Percentiles rank a stretch among this genome's conserved stretches.
These are phyloP conservation scores for Drosophila melanogaster DNA, from an alignment of 1,140 invertebrate genomes.

Conservation along the genomic window DNA sequence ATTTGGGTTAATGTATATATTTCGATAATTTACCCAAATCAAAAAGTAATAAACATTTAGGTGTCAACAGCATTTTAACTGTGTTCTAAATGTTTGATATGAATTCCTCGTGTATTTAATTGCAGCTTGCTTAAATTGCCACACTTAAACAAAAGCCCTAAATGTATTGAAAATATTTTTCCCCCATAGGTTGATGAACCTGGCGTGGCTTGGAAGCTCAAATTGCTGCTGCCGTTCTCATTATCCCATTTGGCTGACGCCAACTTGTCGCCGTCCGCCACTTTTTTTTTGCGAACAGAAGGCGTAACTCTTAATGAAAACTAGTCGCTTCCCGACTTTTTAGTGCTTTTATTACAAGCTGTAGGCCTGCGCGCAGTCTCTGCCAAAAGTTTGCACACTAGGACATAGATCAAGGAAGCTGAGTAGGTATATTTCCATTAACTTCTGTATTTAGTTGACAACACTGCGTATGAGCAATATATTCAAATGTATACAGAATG, in stretches of 20 bases:
- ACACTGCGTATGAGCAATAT: not conserved
- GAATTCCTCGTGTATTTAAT: slow-evolving; percentile 14
- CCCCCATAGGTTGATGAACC: slow-evolving; percentile 41
- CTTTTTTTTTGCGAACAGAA: slow-evolving; percentile 32
- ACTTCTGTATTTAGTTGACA: too few species aligned
- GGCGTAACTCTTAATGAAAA: slow-evolving; percentile 57
- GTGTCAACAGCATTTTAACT: slow-evolving; percentile 36
- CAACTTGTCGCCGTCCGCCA: slow-evolving; percentile 67
- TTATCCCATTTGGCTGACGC: slow-evolving; percentile 72
- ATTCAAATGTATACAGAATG: too few species aligned
- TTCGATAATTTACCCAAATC: slow-evolving; percentile 18
- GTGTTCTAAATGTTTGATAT: slow-evolving; percentile 28
- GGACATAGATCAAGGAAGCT: too few species aligned
- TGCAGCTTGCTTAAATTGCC: not conserved
- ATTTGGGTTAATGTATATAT: too few species aligned
- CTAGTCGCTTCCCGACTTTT: slow-evolving; percentile 44
- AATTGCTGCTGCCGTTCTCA: slow-evolving; percentile 46
- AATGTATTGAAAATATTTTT: not conserved
- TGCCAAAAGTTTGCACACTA: not conserved
- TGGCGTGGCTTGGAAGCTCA: slow-evolving; percentile 22
- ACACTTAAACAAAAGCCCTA: slow-evolving; percentile 2
- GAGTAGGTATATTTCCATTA: too few species aligned
- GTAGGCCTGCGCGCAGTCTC: slow-evolving; percentile 12
- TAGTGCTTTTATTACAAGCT: slow-evolving; percentile 32
- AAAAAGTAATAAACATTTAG: slow-evolving; percentile 30